These are phyloP conservation scores for Drosophila bifasciata DNA, from an alignment of 1,140 invertebrate genomes.

Conservation along the genomic window DNA sequence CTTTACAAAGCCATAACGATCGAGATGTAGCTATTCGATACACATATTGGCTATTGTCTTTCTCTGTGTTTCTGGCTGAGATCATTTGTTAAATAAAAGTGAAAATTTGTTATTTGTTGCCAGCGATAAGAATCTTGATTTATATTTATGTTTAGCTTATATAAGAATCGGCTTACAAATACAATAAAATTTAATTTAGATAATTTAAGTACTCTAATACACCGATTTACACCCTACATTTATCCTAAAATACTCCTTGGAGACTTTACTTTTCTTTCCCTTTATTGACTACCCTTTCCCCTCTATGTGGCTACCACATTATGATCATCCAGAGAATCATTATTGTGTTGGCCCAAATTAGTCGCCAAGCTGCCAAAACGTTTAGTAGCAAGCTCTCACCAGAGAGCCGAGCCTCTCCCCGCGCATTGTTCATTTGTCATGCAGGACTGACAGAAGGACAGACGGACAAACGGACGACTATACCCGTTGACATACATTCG, in stretches of 20 bases:
- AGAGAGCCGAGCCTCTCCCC: constrained; percentile 19
- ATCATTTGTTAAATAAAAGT: constrained; percentile 74
- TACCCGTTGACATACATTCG: constrained; percentile 75
- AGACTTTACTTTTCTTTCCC: too few relatives aligned
- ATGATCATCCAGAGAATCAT: constrained; percentile 7
- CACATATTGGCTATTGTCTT: constrained; percentile 13
- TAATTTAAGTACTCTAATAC: too few relatives aligned
- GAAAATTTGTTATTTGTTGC: constrained; percentile 70
- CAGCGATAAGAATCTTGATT: constrained; percentile 61
- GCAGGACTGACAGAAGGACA: constrained; percentile 39
- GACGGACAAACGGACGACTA: constrained; percentile 29
- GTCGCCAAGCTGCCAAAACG: constrained; percentile 78
- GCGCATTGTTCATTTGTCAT: constrained; percentile 77
- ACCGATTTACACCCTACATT: too few relatives aligned
- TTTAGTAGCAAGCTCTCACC: constrained; percentile 71
- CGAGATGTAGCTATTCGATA: constrained; percentile 21
- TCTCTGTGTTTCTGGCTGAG: constrained; percentile 8
- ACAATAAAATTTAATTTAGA: too few relatives aligned
- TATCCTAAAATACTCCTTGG: too few relatives aligned
- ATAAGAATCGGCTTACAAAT: constrained; percentile 12
- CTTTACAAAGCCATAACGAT: constrained; percentile 46
- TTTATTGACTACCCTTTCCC: not conserved
- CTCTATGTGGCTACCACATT: too few relatives aligned
- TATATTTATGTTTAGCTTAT: constrained; percentile 44
- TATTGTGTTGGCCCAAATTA: constrained; percentile 65